Evolutionary conservation across 2,797 vertebrate species (phyloP).

Genomic region (Cheirogaleus major): DNA sequence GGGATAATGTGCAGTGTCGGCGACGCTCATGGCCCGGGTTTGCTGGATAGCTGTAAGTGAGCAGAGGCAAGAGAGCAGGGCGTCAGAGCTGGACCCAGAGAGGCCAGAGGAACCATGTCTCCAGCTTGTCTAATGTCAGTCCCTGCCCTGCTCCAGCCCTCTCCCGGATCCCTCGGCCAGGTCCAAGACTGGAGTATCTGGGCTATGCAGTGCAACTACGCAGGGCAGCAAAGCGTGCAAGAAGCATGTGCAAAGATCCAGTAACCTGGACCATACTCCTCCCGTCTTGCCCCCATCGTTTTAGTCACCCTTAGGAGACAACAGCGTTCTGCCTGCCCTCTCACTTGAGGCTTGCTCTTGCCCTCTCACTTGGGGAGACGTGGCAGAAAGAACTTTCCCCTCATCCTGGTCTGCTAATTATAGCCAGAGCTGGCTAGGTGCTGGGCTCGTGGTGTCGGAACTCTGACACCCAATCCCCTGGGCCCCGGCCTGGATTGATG

Average conservation of each 20-base stretch:
- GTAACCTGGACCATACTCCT: not conserved
- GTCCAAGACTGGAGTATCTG: not conserved
- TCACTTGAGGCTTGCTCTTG: not conserved
- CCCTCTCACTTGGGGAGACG: not conserved
- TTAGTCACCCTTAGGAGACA: not conserved
- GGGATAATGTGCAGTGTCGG: not conserved
- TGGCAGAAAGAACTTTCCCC: not conserved
- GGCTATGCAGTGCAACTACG: fast-evolving
- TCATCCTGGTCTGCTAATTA: slow-evolving; percentile 64
- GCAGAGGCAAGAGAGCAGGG: not conserved
- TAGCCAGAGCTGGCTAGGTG: slow-evolving; percentile 42
- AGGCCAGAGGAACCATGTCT: not conserved
- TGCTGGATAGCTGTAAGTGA: not conserved
- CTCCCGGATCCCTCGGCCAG: not conserved
- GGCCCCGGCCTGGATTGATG: slow-evolving; percentile 2
- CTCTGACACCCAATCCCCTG: slow-evolving; percentile 55
- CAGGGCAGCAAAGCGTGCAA: not conserved
- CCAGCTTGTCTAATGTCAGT: not conserved
- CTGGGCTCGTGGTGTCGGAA: not conserved
- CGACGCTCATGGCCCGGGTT: slow-evolving; percentile 8
- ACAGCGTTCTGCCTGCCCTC: not conserved
- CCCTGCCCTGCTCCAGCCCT: not conserved
- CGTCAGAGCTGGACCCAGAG: not conserved
- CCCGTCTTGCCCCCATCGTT: not conserved
- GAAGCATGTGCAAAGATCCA: not conserved